Evolutionary conservation across 2,797 vertebrate species (phyloP).

Genomic region (Cossypha niveicapilla): DNA sequence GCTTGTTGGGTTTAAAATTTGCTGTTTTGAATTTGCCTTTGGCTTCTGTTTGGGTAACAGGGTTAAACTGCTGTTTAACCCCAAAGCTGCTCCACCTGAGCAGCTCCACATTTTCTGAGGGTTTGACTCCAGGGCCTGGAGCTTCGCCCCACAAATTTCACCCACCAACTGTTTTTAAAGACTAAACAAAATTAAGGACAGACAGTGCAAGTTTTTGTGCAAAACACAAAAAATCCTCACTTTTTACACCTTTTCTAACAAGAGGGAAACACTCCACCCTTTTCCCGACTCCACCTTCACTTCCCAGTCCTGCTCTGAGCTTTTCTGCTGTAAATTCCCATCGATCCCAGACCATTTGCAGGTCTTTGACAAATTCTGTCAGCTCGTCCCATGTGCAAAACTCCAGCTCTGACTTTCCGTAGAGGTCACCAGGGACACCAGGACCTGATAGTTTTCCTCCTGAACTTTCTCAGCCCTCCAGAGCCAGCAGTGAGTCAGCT

Average conservation of each 20-base stretch:
- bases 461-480: not conserved
- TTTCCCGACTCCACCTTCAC: rapidly evolving
- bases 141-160: not conserved
- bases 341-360: not conserved
- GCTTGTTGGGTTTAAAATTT: not conserved
- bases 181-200: not conserved
- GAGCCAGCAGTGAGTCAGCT: not conserved
- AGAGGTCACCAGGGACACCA: not conserved
- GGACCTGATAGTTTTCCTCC: not conserved
- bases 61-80: not conserved
- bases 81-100: not conserved
- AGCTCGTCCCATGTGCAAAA: not conserved
- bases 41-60: not conserved
- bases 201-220: not conserved
- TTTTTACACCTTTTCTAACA: not conserved
- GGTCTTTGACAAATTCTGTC: not conserved
- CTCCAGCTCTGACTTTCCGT: not conserved
- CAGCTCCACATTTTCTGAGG: not conserved
- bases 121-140: not conserved
- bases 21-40: not conserved
- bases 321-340: not conserved
- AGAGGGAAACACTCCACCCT: not conserved
- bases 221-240: not conserved
- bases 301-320: not conserved
- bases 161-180: not conserved